Evolutionary conservation across 92 coral and sea anemone species (phyloP).

Genomic region (Epizoanthus rinbou): DNA sequence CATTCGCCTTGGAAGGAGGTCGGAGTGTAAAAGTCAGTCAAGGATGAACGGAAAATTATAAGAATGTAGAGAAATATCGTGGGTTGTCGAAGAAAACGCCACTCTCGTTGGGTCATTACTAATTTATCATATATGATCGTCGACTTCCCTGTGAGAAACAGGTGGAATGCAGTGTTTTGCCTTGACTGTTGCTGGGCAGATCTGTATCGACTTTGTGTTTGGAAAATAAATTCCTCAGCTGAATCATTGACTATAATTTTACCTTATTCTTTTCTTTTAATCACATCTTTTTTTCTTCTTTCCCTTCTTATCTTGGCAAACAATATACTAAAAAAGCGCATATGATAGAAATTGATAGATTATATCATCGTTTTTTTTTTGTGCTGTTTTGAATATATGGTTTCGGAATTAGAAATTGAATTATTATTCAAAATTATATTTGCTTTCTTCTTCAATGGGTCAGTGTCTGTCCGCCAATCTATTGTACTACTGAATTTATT

Average conservation of each 20-base stretch:
- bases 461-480: background rate
- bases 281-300: background rate
- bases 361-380: constrained; percentile 26
- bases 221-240: constrained; percentile 20
- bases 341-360: background rate
- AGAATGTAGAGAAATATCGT: background rate
- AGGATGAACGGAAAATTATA: constrained; percentile 19
- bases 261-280: background rate
- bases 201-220: constrained; percentile 15
- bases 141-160: constrained; percentile 9
- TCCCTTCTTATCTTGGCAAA: background rate
- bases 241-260: background rate
- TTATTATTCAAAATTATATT: too few relatives aligned
- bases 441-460: background rate
- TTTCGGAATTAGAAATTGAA: constrained; percentile 25
- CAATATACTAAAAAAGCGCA: background rate
- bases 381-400: background rate
- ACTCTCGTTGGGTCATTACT: constrained; percentile 4
- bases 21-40: background rate
- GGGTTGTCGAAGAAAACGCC: background rate
- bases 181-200: constrained; percentile 24
- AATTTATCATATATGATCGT: constrained; percentile 18
- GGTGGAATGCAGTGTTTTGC: constrained; percentile 20
- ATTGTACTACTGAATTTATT: background rate
- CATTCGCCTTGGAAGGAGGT: background rate